phyloP scores from a whole-genome alignment of 2,113 vertebrate genomes.

The Perca fluviatilis region DNA sequence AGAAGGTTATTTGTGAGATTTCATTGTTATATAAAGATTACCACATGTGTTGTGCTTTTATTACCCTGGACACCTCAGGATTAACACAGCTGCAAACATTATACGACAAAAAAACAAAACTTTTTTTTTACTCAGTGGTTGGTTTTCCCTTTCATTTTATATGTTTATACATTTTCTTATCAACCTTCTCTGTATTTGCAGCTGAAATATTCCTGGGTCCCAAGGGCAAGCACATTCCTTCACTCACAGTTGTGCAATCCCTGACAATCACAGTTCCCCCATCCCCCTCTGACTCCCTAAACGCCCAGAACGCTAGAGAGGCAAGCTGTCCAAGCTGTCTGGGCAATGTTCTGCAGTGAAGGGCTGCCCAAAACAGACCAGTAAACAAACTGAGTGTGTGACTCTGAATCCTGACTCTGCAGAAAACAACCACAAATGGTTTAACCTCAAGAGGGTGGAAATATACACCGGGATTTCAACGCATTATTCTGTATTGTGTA shows the following conservation, averaged over 20 bases:
- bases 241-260: slow-evolving; percentile 82
- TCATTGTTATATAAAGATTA: slow-evolving; percentile 20
- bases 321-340: slow-evolving; percentile 75
- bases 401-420: slow-evolving; percentile 58
- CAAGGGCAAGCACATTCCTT: slow-evolving; percentile 80
- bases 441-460: slow-evolving; percentile 41
- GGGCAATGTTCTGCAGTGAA: slow-evolving; percentile 74
- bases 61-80: neutral
- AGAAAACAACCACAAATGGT: slow-evolving; percentile 59
- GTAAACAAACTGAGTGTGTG: slow-evolving; percentile 65
- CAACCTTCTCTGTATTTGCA: slow-evolving; percentile 67
- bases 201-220: slow-evolving; percentile 80
- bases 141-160: slow-evolving; percentile 50
- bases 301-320: slow-evolving; percentile 57
- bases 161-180: slow-evolving; percentile 8
- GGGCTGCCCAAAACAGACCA: slow-evolving; percentile 63
- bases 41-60: neutral
- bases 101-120: slow-evolving; percentile 6
- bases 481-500: neutral
- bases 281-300: slow-evolving; percentile 64
- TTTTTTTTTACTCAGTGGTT: slow-evolving; percentile 24
- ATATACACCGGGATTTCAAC: slow-evolving; percentile 19
- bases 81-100: slow-evolving; percentile 41
- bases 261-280: slow-evolving; percentile 75
- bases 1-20: neutral